Conservation (phyloP, 2,797 vertebrate species). For the Scarus forsteni region DNA sequence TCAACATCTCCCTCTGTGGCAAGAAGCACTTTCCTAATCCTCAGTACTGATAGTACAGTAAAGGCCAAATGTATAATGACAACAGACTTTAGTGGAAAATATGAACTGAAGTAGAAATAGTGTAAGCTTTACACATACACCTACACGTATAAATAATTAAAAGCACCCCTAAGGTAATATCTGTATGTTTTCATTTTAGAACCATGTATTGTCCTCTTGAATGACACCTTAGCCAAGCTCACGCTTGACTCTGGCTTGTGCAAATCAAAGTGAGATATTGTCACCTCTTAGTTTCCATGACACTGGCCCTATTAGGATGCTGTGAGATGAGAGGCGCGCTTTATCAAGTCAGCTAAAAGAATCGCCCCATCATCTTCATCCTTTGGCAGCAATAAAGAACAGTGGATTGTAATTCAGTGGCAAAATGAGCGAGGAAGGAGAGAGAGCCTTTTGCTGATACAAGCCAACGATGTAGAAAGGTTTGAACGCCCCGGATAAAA, state of each 20-base stretch:
- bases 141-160: slow-evolving; percentile 24
- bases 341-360: slow-evolving; percentile 81
- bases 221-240: slow-evolving; percentile 46
- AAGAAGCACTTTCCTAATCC: too few relatives aligned
- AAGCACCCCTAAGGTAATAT: slow-evolving; percentile 29
- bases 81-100: slow-evolving; percentile 37
- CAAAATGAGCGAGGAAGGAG: slow-evolving; percentile 54
- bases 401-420: slow-evolving; percentile 77
- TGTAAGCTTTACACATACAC: slow-evolving; percentile 1
- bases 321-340: slow-evolving; percentile 68
- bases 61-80: background rate
- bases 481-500: slow-evolving; percentile 82
- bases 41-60: background rate
- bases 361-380: slow-evolving; percentile 78
- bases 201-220: slow-evolving; percentile 45
- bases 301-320: slow-evolving; percentile 65
- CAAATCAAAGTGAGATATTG: slow-evolving; percentile 68
- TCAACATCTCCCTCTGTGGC: too few relatives aligned
- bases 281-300: slow-evolving; percentile 67
- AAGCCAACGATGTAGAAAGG: slow-evolving; percentile 71
- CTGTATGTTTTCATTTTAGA: slow-evolving; percentile 45
- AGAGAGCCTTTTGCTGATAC: slow-evolving; percentile 77
- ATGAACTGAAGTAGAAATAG: slow-evolving; percentile 47
- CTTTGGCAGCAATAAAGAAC: slow-evolving; percentile 78
- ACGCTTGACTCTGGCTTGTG: slow-evolving; percentile 35